These are phyloP conservation scores for Piscicola geometra DNA, from an alignment of 2,888 invertebrate species.

Conservation along the genomic window DNA sequence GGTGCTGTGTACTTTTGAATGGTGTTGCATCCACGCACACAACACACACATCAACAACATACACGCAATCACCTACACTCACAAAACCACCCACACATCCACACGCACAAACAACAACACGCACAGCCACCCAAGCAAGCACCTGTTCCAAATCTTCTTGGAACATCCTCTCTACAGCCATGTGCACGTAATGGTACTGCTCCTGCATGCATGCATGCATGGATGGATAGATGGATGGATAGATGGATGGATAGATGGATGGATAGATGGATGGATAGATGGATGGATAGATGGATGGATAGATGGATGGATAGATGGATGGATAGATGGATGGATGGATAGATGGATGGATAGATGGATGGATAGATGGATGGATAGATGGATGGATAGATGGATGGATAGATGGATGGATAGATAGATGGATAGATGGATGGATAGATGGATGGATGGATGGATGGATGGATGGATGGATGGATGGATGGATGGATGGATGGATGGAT, in stretches of 20 bases:
- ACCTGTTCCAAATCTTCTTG: too few relatives aligned
- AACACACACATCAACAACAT: too few relatives aligned
- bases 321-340: not conserved
- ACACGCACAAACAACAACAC: too few relatives aligned
- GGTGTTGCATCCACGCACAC: too few relatives aligned
- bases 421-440: not conserved
- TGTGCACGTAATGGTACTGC: conserved; percentile 61
- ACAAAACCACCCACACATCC: too few relatives aligned
- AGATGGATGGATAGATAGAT: not conserved
- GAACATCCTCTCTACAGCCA: conserved; percentile 60
- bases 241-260: not conserved
- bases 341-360: not conserved
- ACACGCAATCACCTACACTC: too few relatives aligned
- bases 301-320: not conserved
- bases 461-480: not conserved
- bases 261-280: too few relatives aligned
- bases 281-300: not conserved
- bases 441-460: not conserved
- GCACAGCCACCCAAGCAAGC: too few relatives aligned
- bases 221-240: not conserved
- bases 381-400: too few relatives aligned
- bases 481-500: not conserved
- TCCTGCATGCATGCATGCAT: conserved; percentile 51
- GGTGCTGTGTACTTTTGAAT: too few relatives aligned
- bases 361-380: not conserved